These are phyloP conservation scores for Oenanthe melanoleuca DNA, from an alignment of 2,113 vertebrate genomes.

Conservation along the genomic window DNA sequence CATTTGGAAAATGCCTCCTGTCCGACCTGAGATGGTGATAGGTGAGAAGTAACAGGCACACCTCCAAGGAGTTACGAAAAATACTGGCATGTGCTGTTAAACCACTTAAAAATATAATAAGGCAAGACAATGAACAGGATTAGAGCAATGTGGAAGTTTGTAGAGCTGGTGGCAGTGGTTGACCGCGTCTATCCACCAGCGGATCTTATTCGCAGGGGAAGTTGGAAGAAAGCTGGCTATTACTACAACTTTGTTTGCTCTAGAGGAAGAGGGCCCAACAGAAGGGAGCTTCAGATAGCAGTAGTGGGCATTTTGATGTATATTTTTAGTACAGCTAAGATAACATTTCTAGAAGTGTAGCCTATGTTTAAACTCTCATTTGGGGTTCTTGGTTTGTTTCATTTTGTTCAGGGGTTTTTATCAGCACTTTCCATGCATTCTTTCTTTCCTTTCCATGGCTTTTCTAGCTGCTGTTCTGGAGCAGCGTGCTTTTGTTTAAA, in stretches of 20 bases:
- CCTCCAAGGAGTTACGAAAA: not conserved
- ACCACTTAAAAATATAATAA: not conserved
- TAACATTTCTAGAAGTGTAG: not conserved
- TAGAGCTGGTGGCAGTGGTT: not conserved
- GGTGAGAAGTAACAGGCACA: not conserved
- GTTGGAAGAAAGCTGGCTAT: slow-evolving; percentile 41
- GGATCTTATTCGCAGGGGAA: slow-evolving; percentile 24
- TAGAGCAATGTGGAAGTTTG: slow-evolving; percentile 15
- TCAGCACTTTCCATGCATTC: not conserved
- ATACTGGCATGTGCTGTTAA: not conserved
- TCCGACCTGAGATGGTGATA: not conserved
- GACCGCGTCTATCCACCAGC: not conserved
- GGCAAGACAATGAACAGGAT: not conserved
- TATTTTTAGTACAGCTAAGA: slow-evolving; percentile 29
- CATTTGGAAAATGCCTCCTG: not conserved
- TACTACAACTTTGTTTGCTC: slow-evolving; percentile 34
- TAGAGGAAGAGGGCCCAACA: slow-evolving; percentile 55
- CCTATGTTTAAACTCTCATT: slow-evolving; percentile 17
- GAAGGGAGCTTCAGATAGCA: slow-evolving; percentile 61
- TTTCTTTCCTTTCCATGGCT: not conserved
- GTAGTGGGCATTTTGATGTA: slow-evolving; percentile 26
- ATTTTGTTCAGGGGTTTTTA: not conserved
- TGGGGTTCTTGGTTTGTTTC: slow-evolving; percentile 15
- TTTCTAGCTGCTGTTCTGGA: not conserved
- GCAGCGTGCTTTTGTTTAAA: not conserved